Evolutionary conservation across 2,113 vertebrate genomes (phyloP), one percentile per base, ranked within the genome.

Genomic region (Turnix velox): DNA sequence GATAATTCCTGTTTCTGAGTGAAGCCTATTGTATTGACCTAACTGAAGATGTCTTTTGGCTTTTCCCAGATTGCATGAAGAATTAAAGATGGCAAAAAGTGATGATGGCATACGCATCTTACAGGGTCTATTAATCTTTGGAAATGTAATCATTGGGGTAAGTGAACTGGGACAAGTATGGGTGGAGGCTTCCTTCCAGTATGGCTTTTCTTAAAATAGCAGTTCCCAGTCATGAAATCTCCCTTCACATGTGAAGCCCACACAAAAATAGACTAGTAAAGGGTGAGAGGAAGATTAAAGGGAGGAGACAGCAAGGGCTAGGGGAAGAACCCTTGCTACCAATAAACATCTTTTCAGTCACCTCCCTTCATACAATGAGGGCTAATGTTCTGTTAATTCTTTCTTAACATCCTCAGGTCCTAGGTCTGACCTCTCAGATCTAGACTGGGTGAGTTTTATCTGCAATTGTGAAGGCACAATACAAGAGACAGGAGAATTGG

Each of bases 111-210:
- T 97, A 14, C 96, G 39, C 27, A 97, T 97, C 65, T 97, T 98
- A 82, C 98, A 98, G 91, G 96, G 96, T 54, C 85, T 98, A 8
- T 93, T 98, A 78, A 97, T 98, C 84, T 94, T 98, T 74, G 98
- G 98, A 69, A 98, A 98, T 92, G 97, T 98, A 65, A 59, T 98
- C 72, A 87, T 97, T 72, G 97, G 97, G 95, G 98, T 98, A 97
- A 98, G 98, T 97, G 74, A 86, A 83, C 4, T 79, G 33, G 30
- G 65, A 75, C 27, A 42, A 54, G 17, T 23, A 33, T 30, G 42
- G 27, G 54, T 69, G 57, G 68, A 59, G 43, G 13, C 40, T 88
- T 89, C 39, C n/a, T 88, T 83, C 19, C 37, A 78, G 11, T 28
- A 59, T 25, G 51, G 42, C 6, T 25, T 24, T 80, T 74, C 31